Conservation (phyloP, 2,113 vertebrate species). For the Puma concolor region DNA sequence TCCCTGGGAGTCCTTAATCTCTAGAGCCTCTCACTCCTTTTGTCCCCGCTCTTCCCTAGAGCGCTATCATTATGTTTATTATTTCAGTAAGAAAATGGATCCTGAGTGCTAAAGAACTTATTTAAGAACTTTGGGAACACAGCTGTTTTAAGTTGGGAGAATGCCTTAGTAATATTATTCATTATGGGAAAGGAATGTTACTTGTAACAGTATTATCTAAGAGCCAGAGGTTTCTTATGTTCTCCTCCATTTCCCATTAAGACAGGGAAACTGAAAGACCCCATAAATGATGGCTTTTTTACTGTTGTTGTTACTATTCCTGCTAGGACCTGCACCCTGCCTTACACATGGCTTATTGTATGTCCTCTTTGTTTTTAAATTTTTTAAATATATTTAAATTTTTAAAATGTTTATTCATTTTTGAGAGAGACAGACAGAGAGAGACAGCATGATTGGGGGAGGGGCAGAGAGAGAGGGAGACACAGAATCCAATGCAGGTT, state of each 20-base stretch:
- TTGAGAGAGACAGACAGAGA: too few species aligned
- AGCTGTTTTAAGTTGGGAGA: background rate
- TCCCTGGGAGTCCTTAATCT: background rate
- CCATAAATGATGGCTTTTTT: background rate
- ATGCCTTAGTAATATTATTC: background rate
- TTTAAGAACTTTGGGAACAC: background rate
- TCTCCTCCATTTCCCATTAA: background rate
- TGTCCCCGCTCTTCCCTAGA: background rate
- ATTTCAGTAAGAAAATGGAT: conserved; percentile 12
- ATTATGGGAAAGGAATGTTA: background rate
- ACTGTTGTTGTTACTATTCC: background rate
- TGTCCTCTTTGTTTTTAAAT: background rate
- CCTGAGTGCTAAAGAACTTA: background rate
- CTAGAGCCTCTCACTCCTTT: background rate
- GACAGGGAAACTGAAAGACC: background rate
- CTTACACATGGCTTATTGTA: background rate
- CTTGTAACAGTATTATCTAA: background rate
- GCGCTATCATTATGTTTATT: background rate
- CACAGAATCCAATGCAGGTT: too few species aligned
- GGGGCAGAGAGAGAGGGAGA: too few species aligned
- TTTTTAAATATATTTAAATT: too few species aligned
- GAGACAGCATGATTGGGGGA: too few species aligned
- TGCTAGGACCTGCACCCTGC: background rate
- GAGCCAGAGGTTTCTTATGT: background rate
- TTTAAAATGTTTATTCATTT: too few species aligned